These are phyloP conservation scores for Erpobdella octoculata DNA, from an alignment of 2,888 invertebrate species.

Conservation along the genomic window DNA sequence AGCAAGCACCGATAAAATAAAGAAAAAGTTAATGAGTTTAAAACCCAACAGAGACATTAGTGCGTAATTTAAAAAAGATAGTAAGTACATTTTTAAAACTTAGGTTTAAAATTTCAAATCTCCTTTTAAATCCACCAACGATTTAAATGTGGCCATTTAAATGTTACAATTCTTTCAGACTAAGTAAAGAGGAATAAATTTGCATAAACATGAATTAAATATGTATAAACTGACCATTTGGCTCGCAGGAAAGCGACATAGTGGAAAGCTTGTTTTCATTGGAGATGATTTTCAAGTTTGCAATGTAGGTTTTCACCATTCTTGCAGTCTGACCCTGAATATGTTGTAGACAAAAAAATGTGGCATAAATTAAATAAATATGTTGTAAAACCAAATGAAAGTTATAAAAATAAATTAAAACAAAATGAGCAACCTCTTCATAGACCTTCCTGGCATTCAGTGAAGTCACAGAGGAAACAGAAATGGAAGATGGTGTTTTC, in stretches of 20 bases:
- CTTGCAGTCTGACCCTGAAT: conserved; percentile 84
- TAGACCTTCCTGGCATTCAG: conserved; percentile 97
- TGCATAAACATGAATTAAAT: not conserved
- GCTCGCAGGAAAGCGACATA: conserved; percentile 80
- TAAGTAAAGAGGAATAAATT: too few relatives aligned
- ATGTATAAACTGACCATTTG: conserved; percentile 33
- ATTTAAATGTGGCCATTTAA: too few relatives aligned
- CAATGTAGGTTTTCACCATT: conserved; percentile 87
- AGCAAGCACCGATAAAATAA: too few relatives aligned
- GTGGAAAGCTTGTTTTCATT: conserved; percentile 83
- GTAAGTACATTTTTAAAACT: too few relatives aligned
- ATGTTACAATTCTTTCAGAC: too few relatives aligned
- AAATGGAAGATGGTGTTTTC: conserved; percentile 38
- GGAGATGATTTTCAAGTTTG: conserved; percentile 79
- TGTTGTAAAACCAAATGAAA: not conserved
- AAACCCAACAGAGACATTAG: too few relatives aligned
- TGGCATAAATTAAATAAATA: not conserved
- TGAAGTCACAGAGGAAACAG: conserved; percentile 45
- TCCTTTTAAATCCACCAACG: too few relatives aligned
- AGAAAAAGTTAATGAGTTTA: too few relatives aligned
- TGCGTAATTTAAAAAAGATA: too few relatives aligned
- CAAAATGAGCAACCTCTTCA: conserved; percentile 63
- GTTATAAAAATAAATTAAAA: not conserved
- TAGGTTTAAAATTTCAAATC: too few relatives aligned
- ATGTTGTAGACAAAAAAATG: not conserved